phyloP scores from a whole-genome alignment of 2,797 vertebrate genomes.

The Danionella dracula region DNA sequence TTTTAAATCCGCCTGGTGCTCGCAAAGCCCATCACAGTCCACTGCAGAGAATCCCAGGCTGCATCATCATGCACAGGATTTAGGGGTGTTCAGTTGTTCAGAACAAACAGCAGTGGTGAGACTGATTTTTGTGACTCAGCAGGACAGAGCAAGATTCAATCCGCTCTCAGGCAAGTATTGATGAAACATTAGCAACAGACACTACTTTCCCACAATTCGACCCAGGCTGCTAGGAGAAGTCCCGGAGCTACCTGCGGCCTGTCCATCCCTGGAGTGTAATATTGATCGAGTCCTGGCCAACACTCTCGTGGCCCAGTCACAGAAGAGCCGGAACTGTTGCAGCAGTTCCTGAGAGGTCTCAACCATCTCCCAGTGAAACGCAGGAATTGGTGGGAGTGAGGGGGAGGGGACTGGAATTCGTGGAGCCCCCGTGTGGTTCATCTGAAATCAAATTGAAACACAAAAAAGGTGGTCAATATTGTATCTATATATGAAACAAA shows the following conservation, averaged over 20 bases:
- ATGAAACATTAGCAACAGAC: neutral
- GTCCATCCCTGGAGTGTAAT: neutral
- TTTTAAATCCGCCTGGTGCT: neutral
- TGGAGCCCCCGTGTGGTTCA: constrained; percentile 64
- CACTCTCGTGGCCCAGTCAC: constrained; percentile 74
- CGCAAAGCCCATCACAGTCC: neutral
- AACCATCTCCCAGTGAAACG: constrained; percentile 68
- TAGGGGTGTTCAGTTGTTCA: neutral
- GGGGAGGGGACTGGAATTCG: constrained; percentile 55
- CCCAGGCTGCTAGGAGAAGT: neutral
- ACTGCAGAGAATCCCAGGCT: neutral
- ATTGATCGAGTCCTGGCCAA: constrained; percentile 39
- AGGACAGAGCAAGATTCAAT: neutral
- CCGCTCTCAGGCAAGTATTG: neutral
- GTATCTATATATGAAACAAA: too few species aligned
- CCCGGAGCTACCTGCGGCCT: neutral
- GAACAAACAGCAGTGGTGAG: neutral
- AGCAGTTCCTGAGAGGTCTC: constrained; percentile 76
- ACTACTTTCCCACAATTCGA: neutral
- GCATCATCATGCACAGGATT: neutral
- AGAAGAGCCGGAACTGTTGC: constrained; percentile 74
- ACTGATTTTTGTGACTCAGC: neutral
- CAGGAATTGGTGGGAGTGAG: constrained; percentile 66
- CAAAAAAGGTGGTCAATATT: too few species aligned
- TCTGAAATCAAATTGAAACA: constrained; percentile 49